phyloP scores from a whole-genome alignment of 2,113 vertebrate genomes.

The Tachuris rubrigastra region DNA sequence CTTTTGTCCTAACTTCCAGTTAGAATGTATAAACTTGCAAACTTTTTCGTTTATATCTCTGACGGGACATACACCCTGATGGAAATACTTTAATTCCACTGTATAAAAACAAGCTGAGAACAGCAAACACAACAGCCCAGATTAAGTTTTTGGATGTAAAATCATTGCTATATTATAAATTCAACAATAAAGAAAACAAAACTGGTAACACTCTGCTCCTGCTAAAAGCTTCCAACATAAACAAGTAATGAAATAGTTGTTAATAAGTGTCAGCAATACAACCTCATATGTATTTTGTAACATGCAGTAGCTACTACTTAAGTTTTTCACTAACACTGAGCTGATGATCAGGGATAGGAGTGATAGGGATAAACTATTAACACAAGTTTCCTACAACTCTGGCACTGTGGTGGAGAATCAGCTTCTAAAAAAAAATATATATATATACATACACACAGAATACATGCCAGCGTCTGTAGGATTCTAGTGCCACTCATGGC shows the following conservation, averaged over 20 bases:
- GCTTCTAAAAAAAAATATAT: not conserved
- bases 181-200: not conserved
- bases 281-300: not conserved
- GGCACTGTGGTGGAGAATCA: not conserved
- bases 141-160: not conserved
- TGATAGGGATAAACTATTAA: not conserved
- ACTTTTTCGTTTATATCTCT: not conserved
- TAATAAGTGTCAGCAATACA: not conserved
- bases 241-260: not conserved
- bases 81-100: not conserved
- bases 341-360: not conserved
- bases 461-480: not conserved
- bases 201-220: not conserved
- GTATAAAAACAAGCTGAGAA: not conserved
- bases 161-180: not conserved
- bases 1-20: not conserved
- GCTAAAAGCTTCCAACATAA: not conserved
- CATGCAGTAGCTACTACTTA: not conserved
- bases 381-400: not conserved
- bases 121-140: not conserved
- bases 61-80: not conserved
- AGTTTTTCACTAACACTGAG: not conserved
- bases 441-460: not conserved
- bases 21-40: not conserved
- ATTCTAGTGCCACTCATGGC: not conserved